Conservation (phyloP, 2,888 invertebrate genomes). For the Dorcus hopei region DNA sequence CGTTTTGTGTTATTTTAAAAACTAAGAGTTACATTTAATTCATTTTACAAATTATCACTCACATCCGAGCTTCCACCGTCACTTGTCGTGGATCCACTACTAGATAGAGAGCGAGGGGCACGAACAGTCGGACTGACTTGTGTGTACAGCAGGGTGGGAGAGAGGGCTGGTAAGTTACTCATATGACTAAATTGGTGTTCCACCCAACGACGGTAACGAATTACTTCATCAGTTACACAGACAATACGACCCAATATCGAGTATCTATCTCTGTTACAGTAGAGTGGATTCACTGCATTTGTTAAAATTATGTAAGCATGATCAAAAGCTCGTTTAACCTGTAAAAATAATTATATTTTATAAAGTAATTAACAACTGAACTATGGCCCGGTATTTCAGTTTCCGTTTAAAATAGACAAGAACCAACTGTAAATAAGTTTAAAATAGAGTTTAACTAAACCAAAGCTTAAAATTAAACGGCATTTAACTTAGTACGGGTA, state of each 20-base stretch:
- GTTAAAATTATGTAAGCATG: constrained; percentile 87
- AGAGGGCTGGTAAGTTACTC: constrained; percentile 25
- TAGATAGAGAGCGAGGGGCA: constrained; percentile 41
- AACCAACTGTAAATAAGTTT: too few species aligned
- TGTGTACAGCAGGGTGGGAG: constrained; percentile 27
- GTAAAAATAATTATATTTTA: constrained; percentile 18
- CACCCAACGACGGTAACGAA: constrained; percentile 68
- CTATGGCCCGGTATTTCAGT: too few species aligned
- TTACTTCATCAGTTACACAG: constrained; percentile 89
- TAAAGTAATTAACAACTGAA: too few species aligned
- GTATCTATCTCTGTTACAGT: constrained; percentile 55
- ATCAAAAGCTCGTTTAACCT: constrained; percentile 90
- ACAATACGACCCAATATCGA: constrained; percentile 86
- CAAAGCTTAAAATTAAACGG: too few species aligned
- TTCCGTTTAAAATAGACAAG: too few species aligned
- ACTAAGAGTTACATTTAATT: background rate
- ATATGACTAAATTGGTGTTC: constrained; percentile 48
- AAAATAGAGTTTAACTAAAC: too few species aligned
- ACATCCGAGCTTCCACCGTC: constrained; percentile 47
- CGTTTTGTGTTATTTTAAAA: background rate
- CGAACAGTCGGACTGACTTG: constrained; percentile 24
- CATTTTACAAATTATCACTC: constrained; percentile 19
- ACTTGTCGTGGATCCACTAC: constrained; percentile 45
- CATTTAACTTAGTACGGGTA: too few species aligned
- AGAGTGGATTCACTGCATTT: constrained; percentile 63